phyloP scores from a whole-genome alignment of 2,888 invertebrate genomes.

The Chesias legatella region DNA sequence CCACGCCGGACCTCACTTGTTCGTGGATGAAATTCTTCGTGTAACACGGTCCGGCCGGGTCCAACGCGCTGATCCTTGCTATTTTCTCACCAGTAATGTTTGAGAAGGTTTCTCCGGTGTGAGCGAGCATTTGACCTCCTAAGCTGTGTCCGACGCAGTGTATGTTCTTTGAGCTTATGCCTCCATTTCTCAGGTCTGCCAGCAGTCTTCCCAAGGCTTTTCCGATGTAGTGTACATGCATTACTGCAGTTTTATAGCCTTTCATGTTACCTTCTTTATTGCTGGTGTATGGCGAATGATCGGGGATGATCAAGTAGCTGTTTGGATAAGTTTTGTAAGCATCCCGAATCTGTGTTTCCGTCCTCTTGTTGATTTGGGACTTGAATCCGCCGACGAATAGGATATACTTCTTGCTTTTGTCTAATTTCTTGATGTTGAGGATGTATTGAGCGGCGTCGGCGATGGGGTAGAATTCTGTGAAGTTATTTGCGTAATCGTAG shows the following conservation, averaged over 20 bases:
- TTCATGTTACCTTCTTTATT: conserved; percentile 24
- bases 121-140: conserved; percentile 31
- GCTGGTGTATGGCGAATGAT: conserved; percentile 33
- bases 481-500: conserved; percentile 54
- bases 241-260: conserved; percentile 34
- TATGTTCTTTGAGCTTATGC: conserved; percentile 25
- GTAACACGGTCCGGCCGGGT: conserved; percentile 31
- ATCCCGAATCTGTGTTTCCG: conserved; percentile 29
- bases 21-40: conserved; percentile 30
- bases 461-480: conserved; percentile 46
- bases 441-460: conserved; percentile 53
- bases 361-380: conserved; percentile 56
- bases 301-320: conserved; percentile 33
- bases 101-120: conserved; percentile 21
- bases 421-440: conserved; percentile 44
- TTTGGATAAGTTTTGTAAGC: conserved; percentile 30
- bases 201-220: conserved; percentile 30
- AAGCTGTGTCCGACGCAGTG: conserved; percentile 35
- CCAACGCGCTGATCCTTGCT: conserved; percentile 29
- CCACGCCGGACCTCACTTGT: conserved; percentile 59
- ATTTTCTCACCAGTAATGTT: conserved; percentile 24
- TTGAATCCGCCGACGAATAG: conserved; percentile 66
- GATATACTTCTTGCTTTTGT: conserved; percentile 53
- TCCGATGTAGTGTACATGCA: conserved; percentile 33
- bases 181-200: conserved; percentile 23